Base-by-base conservation (phyloP, 2,888 invertebrate genomes). In the Antheraea assamensis region DNA sequence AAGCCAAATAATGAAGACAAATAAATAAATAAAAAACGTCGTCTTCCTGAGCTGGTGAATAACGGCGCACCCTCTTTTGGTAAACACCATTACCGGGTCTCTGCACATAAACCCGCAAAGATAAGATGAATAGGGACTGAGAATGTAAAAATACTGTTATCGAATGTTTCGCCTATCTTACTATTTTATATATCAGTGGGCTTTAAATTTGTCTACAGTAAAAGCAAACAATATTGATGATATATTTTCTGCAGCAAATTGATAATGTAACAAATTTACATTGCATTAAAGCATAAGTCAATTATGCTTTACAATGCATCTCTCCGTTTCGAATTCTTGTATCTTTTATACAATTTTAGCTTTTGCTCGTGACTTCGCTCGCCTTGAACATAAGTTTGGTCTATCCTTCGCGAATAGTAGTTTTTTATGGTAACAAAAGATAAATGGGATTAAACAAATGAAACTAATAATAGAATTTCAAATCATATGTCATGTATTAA, bases 81-180 rank as follows among this genome's bases (percentile, higher is more conserved):
- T 87, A 89, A 89, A 90, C 90, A 88, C 88, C 89, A 89, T 90
- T 89, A 89, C 87, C 80, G 84, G 80, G 78, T 77, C 80, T 82
- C 78, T 74, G 74, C 81, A 85, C 84, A 85, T 90, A 90, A 90
- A 90, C 84, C 88, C 82, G 82, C 85, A 84, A 83, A 85, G 90
- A 90, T 90, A 90, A 90, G 89, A 90, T 85, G 87, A 86, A 91
- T 89, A 85, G 87, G 81, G 82, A 79, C 80, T 74, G 78, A 71
- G 71, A 79, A 77, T 79, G 83, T 83, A 89, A 88, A 88, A 89
- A 88, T 64, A 84, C 84, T 83, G 82, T 84, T 86, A 83, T 86
- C 84, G 82, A 83, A 83, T 84, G 81, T 85, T 87, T 84, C 84
- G 85, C 84, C 86, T 85, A 84, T 83, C 81, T 81, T 74, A 74